These are phyloP conservation scores for Siniperca chuatsi DNA, from an alignment of 2,113 vertebrate species.

Conservation along the genomic window DNA sequence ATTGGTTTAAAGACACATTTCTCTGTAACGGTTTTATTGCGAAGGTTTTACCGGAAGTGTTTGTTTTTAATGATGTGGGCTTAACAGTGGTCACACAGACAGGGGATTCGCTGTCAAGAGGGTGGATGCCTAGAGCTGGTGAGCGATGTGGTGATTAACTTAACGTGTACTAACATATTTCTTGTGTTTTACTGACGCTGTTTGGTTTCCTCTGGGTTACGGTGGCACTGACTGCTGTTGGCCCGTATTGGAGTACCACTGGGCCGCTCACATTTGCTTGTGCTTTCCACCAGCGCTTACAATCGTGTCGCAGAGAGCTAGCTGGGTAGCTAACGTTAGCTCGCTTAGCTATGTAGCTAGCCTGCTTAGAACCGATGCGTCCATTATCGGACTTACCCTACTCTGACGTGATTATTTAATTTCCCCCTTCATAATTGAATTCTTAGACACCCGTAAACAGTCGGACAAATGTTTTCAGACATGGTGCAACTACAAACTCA, in stretches of 20 bases:
- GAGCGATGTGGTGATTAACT: constrained; percentile 79
- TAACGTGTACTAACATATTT: constrained; percentile 42
- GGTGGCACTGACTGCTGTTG: neutral
- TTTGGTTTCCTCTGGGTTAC: neutral
- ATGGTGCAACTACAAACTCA: neutral
- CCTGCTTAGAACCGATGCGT: constrained; percentile 41
- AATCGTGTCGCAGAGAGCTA: constrained; percentile 80
- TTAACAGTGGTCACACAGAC: constrained; percentile 78
- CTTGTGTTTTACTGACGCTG: constrained; percentile 19
- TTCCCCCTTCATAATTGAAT: neutral
- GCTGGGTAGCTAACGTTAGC: constrained; percentile 70
- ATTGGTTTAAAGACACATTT: neutral
- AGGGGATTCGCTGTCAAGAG: constrained; percentile 85
- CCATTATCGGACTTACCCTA: constrained; percentile 65
- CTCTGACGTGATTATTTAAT: neutral
- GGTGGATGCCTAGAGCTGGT: constrained; percentile 86
- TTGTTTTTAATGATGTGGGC: neutral
- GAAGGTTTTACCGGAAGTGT: constrained; percentile 53
- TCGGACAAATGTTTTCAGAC: neutral
- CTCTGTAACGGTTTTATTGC: constrained; percentile 46
- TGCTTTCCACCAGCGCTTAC: constrained; percentile 35
- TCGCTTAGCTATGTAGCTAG: constrained; percentile 65
- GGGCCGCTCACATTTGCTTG: constrained; percentile 19
- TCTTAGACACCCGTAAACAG: rapidly evolving
- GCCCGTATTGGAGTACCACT: neutral